phyloP scores from a whole-genome alignment of 2,797 vertebrate species.

The Sebastes oblongus region DNA sequence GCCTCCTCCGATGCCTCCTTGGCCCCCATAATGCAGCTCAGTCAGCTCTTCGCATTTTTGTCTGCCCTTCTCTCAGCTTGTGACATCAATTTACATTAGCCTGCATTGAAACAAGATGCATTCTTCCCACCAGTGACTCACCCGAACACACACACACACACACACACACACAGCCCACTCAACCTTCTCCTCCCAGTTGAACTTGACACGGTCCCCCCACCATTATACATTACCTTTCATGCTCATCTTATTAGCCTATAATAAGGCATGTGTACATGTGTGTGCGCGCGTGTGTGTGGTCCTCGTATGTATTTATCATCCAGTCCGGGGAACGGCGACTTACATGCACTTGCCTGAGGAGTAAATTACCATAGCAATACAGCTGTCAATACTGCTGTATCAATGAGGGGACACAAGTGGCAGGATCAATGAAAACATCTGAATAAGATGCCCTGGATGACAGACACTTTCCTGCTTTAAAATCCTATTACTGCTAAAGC shows the following conservation, averaged over 20 bases:
- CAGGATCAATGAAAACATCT: constrained; percentile 76
- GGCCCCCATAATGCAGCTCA: constrained; percentile 72
- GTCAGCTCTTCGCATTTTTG: constrained; percentile 73
- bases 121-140: constrained; percentile 50
- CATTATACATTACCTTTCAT: constrained; percentile 69
- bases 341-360: constrained; percentile 56
- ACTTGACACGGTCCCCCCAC: constrained; percentile 64
- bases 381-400: constrained; percentile 79
- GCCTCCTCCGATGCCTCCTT: constrained; percentile 70
- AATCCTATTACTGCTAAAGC: constrained; percentile 66
- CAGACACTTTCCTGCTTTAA: constrained; percentile 58
- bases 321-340: constrained; percentile 32
- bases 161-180: constrained; percentile 38
- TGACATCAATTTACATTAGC: constrained; percentile 81
- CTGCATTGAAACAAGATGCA: constrained; percentile 67
- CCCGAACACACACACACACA: constrained; percentile 9
- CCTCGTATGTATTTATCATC: constrained; percentile 46
- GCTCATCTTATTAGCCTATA: constrained; percentile 71
- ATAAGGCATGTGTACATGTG: constrained; percentile 39
- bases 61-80: constrained; percentile 72
- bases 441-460: constrained; percentile 66
- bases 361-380: constrained; percentile 80
- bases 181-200: constrained; percentile 56
- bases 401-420: constrained; percentile 68
- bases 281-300: constrained; percentile 7